Base-by-base conservation (phyloP, 2,888 invertebrate species). In the Ptilodon capucinus region DNA sequence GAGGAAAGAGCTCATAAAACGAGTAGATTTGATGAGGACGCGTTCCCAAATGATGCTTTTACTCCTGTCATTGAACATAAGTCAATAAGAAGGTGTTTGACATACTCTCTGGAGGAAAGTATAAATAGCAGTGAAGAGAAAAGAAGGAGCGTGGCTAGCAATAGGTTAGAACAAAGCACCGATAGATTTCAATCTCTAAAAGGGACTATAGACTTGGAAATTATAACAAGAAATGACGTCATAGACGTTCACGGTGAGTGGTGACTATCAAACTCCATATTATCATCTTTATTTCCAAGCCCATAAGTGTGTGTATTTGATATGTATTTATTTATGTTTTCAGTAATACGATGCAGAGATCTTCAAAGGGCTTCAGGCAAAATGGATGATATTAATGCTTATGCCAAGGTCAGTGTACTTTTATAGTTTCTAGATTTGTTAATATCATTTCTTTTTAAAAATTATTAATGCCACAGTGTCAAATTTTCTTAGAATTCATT, bases 341-440 rank as follows among this genome's bases (percentile, higher is more conserved):
- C 92, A 96, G 96, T 97, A 64, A 93, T 95, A 71, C 92, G 95
- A 68, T 96, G 96, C 79, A 93, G 93, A 73, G 95, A 95, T 76
- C 91, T 97, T 56, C 92, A 93, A 65, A 92, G 95, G 59, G 79
- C 92, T 13, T 92, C 93, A 74, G 95, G 94, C 42, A 94, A 93
- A 65, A 91, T 92, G 40, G 89, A 90, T 62, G 88, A 91, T 41
- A 93, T 96, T 57, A 96, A 96, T 81, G 96, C 96, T 53, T 96
- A 96, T 81, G 95, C 96, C 18, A 96, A 96, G 92, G 95, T 95
- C 39, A 44, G 64, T 46, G 11, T 41, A 19, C 0, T 17, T 34
- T n/a, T 4, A 28, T 4, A 7, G 2, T 7, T 23, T 23, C 23
- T 8, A n/a, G n/a, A n/a, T n/a, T n/a, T n/a, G n/a, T n/a, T n/a